Conservation (phyloP, 2,113 vertebrate species). For the Peromyscus polionotus region DNA sequence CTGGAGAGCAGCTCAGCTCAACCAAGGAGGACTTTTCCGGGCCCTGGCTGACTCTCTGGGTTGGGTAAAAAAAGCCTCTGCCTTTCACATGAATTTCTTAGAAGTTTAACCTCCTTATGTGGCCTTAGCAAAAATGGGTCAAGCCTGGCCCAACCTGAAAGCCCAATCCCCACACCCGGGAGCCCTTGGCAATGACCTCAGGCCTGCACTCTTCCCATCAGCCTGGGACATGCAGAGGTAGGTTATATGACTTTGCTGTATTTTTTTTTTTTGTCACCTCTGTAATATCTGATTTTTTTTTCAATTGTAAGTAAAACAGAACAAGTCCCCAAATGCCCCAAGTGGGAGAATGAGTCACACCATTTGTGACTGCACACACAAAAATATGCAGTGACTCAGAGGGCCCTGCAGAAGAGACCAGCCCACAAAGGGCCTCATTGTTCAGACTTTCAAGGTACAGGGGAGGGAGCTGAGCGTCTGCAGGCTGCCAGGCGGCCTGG, state of each 20-base stretch:
- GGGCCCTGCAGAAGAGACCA: slow-evolving; percentile 81
- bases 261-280: slow-evolving; percentile 88
- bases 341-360: slow-evolving; percentile 87
- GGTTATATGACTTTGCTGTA: slow-evolving; percentile 81
- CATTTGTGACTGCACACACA: slow-evolving; percentile 85
- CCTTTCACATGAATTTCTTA: background rate
- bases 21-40: background rate
- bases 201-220: slow-evolving; percentile 61
- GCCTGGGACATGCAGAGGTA: slow-evolving; percentile 53
- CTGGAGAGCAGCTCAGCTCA: background rate
- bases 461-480: slow-evolving; percentile 40
- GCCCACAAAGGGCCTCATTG: slow-evolving; percentile 79
- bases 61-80: background rate
- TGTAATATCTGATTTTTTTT: slow-evolving; percentile 81
- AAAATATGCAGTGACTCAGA: slow-evolving; percentile 88
- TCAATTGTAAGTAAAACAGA: slow-evolving; percentile 85
- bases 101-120: background rate
- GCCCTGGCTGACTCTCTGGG: background rate
- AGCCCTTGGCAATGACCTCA: slow-evolving; percentile 63
- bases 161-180: slow-evolving; percentile 76
- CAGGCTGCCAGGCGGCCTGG: slow-evolving; percentile 60
- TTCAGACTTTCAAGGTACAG: slow-evolving; percentile 75
- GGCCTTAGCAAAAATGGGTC: slow-evolving; percentile 80
- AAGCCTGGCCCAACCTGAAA: slow-evolving; percentile 73
- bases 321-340: slow-evolving; percentile 89